Evolutionary conservation across 2,113 vertebrate genomes (phyloP), one percentile per base, ranked within the genome.

Genomic region (Perognathus longimembris): DNA sequence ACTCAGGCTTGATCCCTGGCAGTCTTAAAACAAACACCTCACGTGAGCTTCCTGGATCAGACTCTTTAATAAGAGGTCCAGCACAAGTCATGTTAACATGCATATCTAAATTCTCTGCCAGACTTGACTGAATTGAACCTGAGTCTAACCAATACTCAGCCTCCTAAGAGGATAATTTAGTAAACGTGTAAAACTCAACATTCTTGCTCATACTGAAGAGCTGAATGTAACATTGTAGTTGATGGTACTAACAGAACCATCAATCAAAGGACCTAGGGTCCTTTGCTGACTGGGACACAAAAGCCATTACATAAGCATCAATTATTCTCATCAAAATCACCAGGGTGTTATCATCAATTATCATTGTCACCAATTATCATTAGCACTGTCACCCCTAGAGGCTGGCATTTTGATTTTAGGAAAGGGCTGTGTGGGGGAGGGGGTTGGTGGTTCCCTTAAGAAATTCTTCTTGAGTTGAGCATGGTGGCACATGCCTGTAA

Each of bases 1-100:
- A 17, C 26, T 28, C 20, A 22, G 32, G 17, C 2, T 0, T 1
- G 11, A 3, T 40, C 32, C 40, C 21, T 0, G 69, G 4, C 22
- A 5, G 26, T 2, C 28, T 12, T 21, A 36, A 90, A 74, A 67
- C 30, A 42, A 15, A 7, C 8, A 5, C 21, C 22, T 85, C 6
- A 34, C 11, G 22, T 3, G 0, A 22, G 24, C 3, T 57, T 73
- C 40, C 42, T 30, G 50, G 42, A 66, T 59, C 50, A 69, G 74
- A 87, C 22, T 5, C 28, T 76, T 59, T 28, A 57, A 57, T 45
- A 73, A 45, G 63, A 81, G 50, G 17, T 8, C 7, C 3, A 0
- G 45, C 45, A 28, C 30, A 75, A 63, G 50, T 32, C 38, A 21
- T 12, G n/a, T 9, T 45, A 30, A 69, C 28, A 17, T 0, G 0